Evolutionary conservation across 2,113 vertebrate species (phyloP).

Genomic region (Balaeniceps rex): DNA sequence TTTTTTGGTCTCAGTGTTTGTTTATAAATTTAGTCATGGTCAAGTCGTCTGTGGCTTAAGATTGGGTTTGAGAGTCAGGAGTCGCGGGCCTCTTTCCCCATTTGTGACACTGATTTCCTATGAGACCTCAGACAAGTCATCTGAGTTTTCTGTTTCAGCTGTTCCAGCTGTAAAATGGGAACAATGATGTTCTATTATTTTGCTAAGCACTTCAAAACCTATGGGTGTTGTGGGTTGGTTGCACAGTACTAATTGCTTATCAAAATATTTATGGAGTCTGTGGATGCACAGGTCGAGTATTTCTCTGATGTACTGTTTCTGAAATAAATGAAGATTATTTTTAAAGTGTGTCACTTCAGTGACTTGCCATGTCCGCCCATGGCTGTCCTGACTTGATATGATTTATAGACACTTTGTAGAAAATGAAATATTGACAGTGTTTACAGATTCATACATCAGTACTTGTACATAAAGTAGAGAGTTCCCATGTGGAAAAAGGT

Average conservation of each 20-base stretch:
- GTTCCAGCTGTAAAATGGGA: neutral
- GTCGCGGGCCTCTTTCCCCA: neutral
- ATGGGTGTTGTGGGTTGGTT: neutral
- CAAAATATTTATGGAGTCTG: neutral
- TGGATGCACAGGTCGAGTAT: neutral
- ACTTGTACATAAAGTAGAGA: neutral
- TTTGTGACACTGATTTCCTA: neutral
- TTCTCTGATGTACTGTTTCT: neutral
- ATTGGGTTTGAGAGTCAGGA: neutral
- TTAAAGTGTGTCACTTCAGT: neutral
- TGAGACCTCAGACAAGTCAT: neutral
- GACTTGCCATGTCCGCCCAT: neutral
- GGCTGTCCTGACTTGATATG: neutral
- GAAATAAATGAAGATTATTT: constrained; percentile 44
- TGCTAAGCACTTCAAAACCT: neutral
- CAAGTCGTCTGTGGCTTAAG: neutral
- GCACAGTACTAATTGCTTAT: neutral
- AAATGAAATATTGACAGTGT: neutral
- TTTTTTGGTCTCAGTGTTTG: neutral
- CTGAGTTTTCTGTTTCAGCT: neutral
- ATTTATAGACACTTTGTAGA: neutral
- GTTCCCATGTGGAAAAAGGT: neutral
- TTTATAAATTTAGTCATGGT: neutral
- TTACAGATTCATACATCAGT: neutral
- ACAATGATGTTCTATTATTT: neutral